Conservation (phyloP, 2,797 vertebrate genomes). For the Melanogrammus aeglefinus region DNA sequence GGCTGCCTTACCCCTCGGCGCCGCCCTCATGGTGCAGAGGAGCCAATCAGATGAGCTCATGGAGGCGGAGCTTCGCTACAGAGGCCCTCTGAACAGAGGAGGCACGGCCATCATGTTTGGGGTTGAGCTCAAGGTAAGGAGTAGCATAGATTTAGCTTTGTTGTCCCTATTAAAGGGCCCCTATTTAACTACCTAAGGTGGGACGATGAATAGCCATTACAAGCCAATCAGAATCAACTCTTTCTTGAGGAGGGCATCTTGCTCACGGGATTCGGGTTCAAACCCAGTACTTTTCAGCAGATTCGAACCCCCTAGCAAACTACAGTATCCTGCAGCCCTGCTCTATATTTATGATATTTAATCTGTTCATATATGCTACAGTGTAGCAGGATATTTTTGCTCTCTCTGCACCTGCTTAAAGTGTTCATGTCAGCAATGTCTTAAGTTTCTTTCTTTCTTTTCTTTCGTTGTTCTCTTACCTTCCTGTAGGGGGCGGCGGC, state of each 20-base stretch:
- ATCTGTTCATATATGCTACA: no score
- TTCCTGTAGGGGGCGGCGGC: constrained; percentile 66
- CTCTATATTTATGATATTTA: no score
- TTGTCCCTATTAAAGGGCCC: background rate
- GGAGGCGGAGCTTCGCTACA: constrained; percentile 72
- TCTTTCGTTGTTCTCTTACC: background rate
- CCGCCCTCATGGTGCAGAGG: constrained; percentile 68
- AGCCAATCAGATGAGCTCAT: constrained; percentile 63
- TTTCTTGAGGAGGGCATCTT: background rate
- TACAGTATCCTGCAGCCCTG: background rate
- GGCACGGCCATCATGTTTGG: constrained; percentile 71
- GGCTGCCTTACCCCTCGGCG: constrained; percentile 41
- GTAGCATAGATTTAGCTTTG: background rate
- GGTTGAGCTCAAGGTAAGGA: constrained; percentile 74
- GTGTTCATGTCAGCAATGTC: background rate
- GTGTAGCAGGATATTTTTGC: no score
- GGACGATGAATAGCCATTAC: background rate
- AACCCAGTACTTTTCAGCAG: no score
- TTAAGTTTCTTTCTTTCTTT: background rate
- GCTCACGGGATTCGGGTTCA: background rate
- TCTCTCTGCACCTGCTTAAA: background rate
- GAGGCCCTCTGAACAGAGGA: constrained; percentile 67
- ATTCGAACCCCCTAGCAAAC: background rate
- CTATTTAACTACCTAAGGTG: background rate
- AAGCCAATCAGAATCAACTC: background rate